A percentile compares a stretch with the other conserved stretches of the same genome.
Evolutionary conservation across 2,797 vertebrate species (phyloP).

Genomic region (Molossus molossus): DNA sequence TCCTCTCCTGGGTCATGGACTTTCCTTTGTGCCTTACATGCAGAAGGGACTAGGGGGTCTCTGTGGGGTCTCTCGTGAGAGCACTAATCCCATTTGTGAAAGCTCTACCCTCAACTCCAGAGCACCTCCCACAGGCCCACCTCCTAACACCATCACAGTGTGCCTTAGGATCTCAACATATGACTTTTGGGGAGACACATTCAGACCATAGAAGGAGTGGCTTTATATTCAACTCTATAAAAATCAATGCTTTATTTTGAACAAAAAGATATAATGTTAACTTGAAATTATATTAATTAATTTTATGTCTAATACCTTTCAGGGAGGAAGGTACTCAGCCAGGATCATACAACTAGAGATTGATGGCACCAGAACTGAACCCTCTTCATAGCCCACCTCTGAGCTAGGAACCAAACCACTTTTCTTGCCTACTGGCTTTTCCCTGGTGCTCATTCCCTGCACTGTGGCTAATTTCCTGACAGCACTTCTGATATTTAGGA

Average conservation of each 20-base stretch:
- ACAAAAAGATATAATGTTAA: neutral
- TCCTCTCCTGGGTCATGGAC: neutral
- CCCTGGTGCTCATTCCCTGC: neutral
- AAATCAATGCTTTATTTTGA: constrained; percentile 21
- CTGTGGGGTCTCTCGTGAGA: neutral
- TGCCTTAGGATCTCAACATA: neutral
- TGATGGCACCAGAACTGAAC: neutral
- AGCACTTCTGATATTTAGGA: neutral
- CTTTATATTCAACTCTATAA: neutral
- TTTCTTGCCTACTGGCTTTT: neutral
- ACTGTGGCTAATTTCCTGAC: neutral
- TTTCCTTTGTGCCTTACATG: neutral
- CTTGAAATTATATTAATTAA: neutral
- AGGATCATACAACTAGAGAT: neutral
- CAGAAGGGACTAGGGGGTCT: neutral
- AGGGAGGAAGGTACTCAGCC: neutral
- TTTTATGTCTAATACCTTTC: neutral
- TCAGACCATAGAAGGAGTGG: neutral
- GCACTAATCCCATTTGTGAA: neutral
- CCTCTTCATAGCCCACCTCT: neutral
- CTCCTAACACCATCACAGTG: neutral
- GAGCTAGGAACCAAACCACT: neutral
- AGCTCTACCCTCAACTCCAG: neutral
- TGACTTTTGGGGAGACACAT: neutral
- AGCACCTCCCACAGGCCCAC: too few relatives aligned